A percentile compares a stretch with the other conserved stretches of the same genome.
Conservation (phyloP, 2,888 invertebrate genomes). For the Chaetogeoica ovagalla region DNA sequence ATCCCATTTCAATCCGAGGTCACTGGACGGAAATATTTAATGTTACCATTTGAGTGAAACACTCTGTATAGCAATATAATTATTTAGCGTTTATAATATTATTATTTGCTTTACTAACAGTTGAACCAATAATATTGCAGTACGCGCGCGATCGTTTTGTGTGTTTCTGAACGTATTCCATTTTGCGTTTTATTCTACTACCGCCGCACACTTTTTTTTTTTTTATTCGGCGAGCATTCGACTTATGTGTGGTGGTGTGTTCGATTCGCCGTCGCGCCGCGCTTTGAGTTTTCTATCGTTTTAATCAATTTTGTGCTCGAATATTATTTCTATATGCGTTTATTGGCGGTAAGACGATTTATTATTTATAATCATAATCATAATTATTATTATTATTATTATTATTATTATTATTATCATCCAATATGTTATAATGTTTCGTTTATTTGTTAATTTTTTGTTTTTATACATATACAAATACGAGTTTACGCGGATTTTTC, state of each 20-base stretch:
- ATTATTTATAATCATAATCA: neutral
- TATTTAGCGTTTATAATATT: neutral
- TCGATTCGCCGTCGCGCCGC: neutral
- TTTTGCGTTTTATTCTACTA: too few species aligned
- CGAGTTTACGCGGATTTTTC: too few species aligned
- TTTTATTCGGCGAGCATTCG: neutral
- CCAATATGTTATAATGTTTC: too few species aligned
- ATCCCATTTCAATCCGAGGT: too few species aligned
- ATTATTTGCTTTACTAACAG: constrained; percentile 31
- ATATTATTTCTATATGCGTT: constrained; percentile 16
- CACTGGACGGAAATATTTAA: too few species aligned
- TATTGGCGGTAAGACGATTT: constrained; percentile 29
- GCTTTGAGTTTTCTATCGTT: too few species aligned
- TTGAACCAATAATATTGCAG: constrained; percentile 48
- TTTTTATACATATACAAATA: too few species aligned
- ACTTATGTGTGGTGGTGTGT: neutral
- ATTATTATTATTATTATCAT: too few species aligned
- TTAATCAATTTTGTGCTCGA: neutral
- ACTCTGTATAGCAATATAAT: constrained; percentile 38
- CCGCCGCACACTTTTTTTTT: too few species aligned
- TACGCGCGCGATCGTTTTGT: constrained; percentile 10
- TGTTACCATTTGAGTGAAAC: too few species aligned
- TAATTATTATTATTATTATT: too few species aligned
- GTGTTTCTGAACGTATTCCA: neutral
- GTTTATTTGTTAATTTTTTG: too few species aligned